Percentiles rank a stretch among this genome's conserved stretches.
Evolutionary conservation across 1,140 invertebrate species (phyloP).

Genomic region (Papilio glaucus): DNA sequence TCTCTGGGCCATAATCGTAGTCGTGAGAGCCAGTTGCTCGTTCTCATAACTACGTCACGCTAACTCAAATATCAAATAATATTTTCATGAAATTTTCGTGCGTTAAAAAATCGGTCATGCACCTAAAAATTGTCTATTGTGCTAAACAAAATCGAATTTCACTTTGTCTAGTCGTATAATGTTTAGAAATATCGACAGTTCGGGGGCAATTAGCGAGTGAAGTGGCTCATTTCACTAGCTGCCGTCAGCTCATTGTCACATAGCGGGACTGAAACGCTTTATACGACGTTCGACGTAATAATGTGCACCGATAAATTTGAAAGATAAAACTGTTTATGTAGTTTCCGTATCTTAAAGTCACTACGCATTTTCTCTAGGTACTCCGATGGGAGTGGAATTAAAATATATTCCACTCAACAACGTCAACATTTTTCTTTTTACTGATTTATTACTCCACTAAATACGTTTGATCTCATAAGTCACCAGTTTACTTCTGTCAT

Average conservation of each 20-base stretch:
- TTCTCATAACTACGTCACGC: background rate
- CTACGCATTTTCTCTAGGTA: no score
- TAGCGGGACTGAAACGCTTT: constrained; percentile 44
- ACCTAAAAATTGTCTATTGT: constrained; percentile 28
- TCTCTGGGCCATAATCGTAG: no score
- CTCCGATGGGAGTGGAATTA: no score
- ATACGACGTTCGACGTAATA: constrained; percentile 31
- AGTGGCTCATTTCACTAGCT: constrained; percentile 41
- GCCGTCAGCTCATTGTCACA: constrained; percentile 43
- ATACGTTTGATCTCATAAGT: no score
- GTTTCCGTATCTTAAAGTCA: no score
- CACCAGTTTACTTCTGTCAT: no score
- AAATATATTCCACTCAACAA: no score
- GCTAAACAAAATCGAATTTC: constrained; percentile 38
- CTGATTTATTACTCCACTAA: no score
- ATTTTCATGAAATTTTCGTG: constrained; percentile 1
- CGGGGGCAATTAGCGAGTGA: constrained; percentile 53
- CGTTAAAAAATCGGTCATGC: background rate
- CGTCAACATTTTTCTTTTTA: no score
- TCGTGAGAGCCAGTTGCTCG: background rate
- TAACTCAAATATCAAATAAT: background rate
- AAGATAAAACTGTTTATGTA: background rate
- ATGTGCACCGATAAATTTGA: background rate
- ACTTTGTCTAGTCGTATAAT: constrained; percentile 15
- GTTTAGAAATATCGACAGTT: constrained; percentile 35